These are phyloP conservation scores for Tetraodon nigroviridis DNA, from an alignment of 2,113 vertebrate genomes.

Conservation along the genomic window DNA sequence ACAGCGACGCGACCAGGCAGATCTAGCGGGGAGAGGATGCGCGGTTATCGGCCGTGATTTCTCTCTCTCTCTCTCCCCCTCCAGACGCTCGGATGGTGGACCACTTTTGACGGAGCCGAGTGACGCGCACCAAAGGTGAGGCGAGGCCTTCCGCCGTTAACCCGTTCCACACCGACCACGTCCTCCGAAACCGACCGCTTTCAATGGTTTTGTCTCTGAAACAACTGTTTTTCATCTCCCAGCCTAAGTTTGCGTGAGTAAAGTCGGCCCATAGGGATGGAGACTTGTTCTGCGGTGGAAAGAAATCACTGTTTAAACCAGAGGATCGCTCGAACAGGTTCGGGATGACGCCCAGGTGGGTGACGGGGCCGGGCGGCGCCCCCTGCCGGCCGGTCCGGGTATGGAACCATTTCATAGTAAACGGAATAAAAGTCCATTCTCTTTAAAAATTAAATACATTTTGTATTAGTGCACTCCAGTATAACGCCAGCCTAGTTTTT, in stretches of 20 bases:
- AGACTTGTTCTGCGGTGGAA: neutral
- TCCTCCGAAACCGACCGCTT: slow-evolving; percentile 18
- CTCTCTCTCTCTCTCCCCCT: slow-evolving; percentile 10
- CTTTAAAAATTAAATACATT: no score
- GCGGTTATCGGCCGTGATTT: slow-evolving; percentile 38
- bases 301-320: neutral
- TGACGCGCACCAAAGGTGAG: slow-evolving; percentile 63
- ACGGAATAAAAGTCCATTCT: no score
- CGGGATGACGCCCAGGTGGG: slow-evolving; percentile 59
- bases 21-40: slow-evolving; percentile 22
- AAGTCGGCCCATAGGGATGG: neutral
- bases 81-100: slow-evolving; percentile 29
- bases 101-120: slow-evolving; percentile 38
- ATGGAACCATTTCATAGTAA: neutral
- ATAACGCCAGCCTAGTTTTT: no score
- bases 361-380: slow-evolving; percentile 33
- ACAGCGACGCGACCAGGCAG: slow-evolving; percentile 28
- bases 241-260: neutral
- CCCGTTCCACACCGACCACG: slow-evolving; percentile 53
- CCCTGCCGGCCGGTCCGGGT: slow-evolving; percentile 29
- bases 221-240: neutral
- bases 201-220: neutral
- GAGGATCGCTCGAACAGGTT: slow-evolving; percentile 45
- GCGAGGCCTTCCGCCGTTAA: slow-evolving; percentile 59
- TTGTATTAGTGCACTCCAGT: no score